These are phyloP conservation scores for Heterodera schachtii DNA, from an alignment of 1,140 invertebrate species.

Conservation along the genomic window DNA sequence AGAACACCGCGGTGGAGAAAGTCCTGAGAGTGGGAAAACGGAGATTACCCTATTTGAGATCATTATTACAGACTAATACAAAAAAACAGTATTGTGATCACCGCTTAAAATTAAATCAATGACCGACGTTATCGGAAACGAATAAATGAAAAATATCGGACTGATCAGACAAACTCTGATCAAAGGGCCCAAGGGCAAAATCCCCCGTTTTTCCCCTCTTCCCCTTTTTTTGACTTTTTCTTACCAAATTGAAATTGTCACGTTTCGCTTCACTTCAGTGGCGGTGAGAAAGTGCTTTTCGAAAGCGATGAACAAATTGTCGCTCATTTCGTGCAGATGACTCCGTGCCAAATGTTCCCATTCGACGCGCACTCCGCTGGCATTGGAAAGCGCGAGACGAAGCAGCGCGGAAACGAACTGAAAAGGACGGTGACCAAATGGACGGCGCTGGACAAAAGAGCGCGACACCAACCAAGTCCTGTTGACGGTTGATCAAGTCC, in stretches of 20 bases:
- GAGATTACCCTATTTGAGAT: too few species aligned
- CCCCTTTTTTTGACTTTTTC: not conserved
- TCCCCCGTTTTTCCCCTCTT: too few species aligned
- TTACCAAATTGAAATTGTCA: slow-evolving; percentile 60
- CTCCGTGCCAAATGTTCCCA: slow-evolving; percentile 50
- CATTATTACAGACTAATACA: too few species aligned
- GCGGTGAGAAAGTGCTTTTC: slow-evolving; percentile 64
- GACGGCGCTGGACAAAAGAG: too few species aligned
- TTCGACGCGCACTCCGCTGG: slow-evolving; percentile 33
- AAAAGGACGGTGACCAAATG: not conserved
- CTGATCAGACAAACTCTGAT: too few species aligned
- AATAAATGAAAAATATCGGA: too few species aligned
- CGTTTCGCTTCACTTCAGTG: slow-evolving; percentile 61
- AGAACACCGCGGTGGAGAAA: slow-evolving; percentile 65
- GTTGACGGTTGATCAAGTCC: slow-evolving; percentile 53
- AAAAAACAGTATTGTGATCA: too few species aligned
- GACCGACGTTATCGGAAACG: too few species aligned
- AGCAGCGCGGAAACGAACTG: slow-evolving; percentile 56
- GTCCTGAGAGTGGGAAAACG: slow-evolving; percentile 22
- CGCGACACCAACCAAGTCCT: slow-evolving; percentile 31
- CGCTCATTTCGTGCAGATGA: slow-evolving; percentile 65
- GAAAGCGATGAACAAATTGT: slow-evolving; percentile 62
- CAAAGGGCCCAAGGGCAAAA: too few species aligned
- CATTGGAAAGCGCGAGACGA: slow-evolving; percentile 50
- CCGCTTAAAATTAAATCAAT: too few species aligned